Conservation (phyloP, 1,140 invertebrate species). For the Hyphantria cunea region DNA sequence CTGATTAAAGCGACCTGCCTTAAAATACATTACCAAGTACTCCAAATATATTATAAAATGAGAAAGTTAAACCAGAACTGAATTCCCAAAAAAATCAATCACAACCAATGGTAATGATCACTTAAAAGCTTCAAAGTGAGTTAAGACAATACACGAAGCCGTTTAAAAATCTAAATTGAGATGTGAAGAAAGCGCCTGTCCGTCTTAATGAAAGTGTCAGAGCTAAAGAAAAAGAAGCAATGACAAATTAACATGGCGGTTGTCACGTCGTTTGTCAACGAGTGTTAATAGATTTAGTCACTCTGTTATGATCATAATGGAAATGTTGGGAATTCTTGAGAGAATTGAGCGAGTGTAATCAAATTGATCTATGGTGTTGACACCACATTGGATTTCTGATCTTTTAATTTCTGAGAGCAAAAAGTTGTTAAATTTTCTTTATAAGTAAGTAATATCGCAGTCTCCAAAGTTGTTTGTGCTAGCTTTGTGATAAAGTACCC, state of each 20-base stretch:
- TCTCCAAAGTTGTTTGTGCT: no score
- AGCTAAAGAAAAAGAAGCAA: constrained; percentile 35
- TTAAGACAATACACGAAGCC: constrained; percentile 27
- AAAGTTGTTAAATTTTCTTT: no score
- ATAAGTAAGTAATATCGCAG: no score
- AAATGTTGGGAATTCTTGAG: not conserved
- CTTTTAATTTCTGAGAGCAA: no score
- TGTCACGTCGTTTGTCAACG: constrained; percentile 56
- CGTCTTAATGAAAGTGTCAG: constrained; percentile 43
- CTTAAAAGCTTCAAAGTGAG: constrained; percentile 33
- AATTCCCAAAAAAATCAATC: constrained; percentile 10
- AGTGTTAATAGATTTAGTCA: constrained; percentile 27
- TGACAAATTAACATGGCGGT: constrained; percentile 44
- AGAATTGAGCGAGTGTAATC: not conserved
- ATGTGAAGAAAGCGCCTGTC: constrained; percentile 41
- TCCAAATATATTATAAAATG: not conserved
- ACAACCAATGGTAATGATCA: constrained; percentile 14
- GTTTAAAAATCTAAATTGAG: constrained; percentile 48
- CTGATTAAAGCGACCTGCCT: not conserved
- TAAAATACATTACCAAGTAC: not conserved
- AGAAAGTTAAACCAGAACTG: not conserved
- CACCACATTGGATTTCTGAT: no score
- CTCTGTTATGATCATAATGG: constrained; percentile 14
- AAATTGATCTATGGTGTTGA: not conserved
- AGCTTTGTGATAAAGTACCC: no score